Conservation (phyloP, 2,888 invertebrate species). For the Zeuzera pyrina region DNA sequence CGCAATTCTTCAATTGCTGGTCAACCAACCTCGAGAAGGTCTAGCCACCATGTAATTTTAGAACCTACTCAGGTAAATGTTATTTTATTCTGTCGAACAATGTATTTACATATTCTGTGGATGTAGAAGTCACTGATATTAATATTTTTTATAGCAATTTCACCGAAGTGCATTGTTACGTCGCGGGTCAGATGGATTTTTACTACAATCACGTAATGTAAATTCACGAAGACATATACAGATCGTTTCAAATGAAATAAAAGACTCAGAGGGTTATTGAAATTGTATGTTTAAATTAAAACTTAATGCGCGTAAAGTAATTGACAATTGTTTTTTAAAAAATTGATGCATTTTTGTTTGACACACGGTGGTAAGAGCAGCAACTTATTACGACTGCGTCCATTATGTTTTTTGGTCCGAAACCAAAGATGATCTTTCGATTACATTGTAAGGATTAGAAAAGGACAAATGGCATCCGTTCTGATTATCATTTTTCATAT, state of each 20-base stretch:
- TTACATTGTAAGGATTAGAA: too few species aligned
- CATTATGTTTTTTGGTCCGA: too few species aligned
- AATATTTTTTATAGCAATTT: slow-evolving; percentile 42
- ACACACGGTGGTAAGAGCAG: too few species aligned
- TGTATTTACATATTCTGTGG: not conserved
- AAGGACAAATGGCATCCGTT: too few species aligned
- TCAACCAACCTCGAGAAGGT: slow-evolving; percentile 56
- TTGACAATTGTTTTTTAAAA: not conserved
- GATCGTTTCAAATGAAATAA: slow-evolving; percentile 43
- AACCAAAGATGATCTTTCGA: too few species aligned
- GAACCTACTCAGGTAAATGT: slow-evolving; percentile 50
- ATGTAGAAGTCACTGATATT: slow-evolving; percentile 2
- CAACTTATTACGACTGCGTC: too few species aligned
- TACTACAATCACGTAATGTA: slow-evolving; percentile 41
- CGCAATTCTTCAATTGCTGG: slow-evolving; percentile 57
- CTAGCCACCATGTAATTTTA: slow-evolving; percentile 54
- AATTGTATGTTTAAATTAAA: slow-evolving; percentile 2
- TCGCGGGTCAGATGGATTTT: slow-evolving; percentile 58
- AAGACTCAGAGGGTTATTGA: slow-evolving; percentile 15
- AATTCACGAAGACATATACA: slow-evolving; percentile 48
- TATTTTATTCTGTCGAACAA: not conserved
- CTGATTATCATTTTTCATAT: too few species aligned
- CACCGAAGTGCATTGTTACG: slow-evolving; percentile 51
- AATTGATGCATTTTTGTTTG: not conserved
- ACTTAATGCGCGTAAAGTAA: not conserved